phyloP scores from a whole-genome alignment of 2,797 vertebrate genomes.

The Tangara arthus region DNA sequence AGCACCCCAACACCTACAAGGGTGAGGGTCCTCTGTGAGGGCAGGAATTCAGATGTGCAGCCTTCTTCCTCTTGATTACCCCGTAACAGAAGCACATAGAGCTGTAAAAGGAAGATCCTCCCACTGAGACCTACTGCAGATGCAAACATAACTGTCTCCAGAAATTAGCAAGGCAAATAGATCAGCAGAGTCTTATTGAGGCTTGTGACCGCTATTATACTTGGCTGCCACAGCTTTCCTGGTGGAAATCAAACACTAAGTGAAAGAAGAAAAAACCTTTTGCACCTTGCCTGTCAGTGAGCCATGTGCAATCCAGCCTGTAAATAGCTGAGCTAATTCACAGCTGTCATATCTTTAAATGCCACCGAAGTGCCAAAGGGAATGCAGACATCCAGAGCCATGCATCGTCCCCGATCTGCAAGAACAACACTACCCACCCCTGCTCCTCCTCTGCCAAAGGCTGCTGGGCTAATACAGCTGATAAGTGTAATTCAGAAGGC shows the following conservation, averaged over 20 bases:
- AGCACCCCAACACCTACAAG: constrained; percentile 12
- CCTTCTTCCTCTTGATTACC: constrained; percentile 66
- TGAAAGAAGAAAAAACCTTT: neutral
- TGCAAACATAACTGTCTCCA: constrained; percentile 20
- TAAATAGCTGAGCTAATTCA: constrained; percentile 29
- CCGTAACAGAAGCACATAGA: neutral
- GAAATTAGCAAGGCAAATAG: constrained; percentile 58
- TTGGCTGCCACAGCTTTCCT: neutral
- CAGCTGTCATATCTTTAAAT: constrained; percentile 39
- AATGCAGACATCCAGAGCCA: neutral
- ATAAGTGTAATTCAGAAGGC: constrained; percentile 31
- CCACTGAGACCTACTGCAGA: neutral
- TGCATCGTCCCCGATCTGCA: neutral
- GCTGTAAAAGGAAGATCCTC: constrained; percentile 24
- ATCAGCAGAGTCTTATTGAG: neutral
- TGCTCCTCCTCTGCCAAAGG: constrained; percentile 22
- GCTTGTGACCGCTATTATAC: neutral
- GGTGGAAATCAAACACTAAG: constrained; percentile 10
- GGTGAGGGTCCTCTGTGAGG: constrained; percentile 1
- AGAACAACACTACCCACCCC: neutral
- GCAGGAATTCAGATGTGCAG: constrained; percentile 6
- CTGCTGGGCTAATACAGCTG: neutral
- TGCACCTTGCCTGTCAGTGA: neutral
- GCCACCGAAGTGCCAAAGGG: neutral
- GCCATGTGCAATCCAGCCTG: neutral